Percentiles rank a stretch among this genome's conserved stretches.
These are phyloP conservation scores for Dolichallabes microphthalmus DNA, from an alignment of 2,113 vertebrate genomes.

Conservation along the genomic window DNA sequence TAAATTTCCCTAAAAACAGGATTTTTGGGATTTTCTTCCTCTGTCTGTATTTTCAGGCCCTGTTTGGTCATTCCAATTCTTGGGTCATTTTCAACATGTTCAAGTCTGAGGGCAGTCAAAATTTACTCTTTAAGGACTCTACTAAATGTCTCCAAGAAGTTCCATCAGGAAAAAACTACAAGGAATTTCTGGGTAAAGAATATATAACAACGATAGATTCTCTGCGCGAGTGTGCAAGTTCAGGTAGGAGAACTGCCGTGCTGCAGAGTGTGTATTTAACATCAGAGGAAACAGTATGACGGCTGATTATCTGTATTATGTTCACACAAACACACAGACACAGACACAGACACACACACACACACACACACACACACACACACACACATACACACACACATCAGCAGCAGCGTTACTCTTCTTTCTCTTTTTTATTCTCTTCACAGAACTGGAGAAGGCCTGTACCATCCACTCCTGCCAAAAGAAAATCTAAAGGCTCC, in stretches of 20 bases:
- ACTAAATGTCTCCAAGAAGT: constrained; percentile 74
- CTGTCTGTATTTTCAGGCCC: constrained; percentile 50
- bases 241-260: constrained; percentile 67
- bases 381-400: background rate
- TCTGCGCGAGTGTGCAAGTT: constrained; percentile 56
- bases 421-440: constrained; percentile 9
- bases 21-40: background rate
- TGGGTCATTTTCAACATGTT: constrained; percentile 62
- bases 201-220: constrained; percentile 60
- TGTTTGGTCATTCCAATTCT: constrained; percentile 12
- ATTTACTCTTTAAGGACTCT: constrained; percentile 77
- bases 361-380: too few relatives aligned
- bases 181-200: constrained; percentile 57
- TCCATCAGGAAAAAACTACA: background rate
- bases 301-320: background rate
- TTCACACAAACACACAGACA: too few relatives aligned
- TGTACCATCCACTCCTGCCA: constrained; percentile 35
- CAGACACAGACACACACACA: too few relatives aligned
- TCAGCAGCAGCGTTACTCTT: background rate
- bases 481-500: background rate
- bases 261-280: background rate
- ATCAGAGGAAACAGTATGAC: background rate
- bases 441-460: constrained; percentile 40
- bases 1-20: background rate
- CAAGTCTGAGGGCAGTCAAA: constrained; percentile 57